These are phyloP conservation scores for Lepilemur septentrionalis DNA, from an alignment of 2,797 vertebrate species.

Conservation along the genomic window DNA sequence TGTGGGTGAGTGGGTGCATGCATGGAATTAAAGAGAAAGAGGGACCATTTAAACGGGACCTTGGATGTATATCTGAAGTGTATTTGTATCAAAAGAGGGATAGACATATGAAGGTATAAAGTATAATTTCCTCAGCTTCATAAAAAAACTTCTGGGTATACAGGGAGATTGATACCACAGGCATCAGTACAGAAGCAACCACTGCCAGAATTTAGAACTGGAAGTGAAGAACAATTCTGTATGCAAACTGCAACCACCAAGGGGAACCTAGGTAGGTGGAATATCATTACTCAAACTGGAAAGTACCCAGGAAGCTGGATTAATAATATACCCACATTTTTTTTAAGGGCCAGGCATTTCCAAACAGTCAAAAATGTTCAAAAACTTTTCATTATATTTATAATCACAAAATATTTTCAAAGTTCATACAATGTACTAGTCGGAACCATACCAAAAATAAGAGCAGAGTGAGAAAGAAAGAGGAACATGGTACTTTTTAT, in stretches of 20 bases:
- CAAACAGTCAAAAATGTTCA: conserved; percentile 34
- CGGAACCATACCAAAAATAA: conserved; percentile 11
- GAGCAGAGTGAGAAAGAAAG: not conserved
- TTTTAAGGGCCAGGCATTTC: not conserved
- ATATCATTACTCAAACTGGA: conserved; percentile 58
- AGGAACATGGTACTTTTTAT: not conserved
- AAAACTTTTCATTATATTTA: conserved; percentile 49
- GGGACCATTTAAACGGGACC: not conserved
- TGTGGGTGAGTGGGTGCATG: not conserved
- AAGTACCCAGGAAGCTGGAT: conserved; percentile 30
- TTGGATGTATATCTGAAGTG: not conserved
- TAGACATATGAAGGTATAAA: not conserved
- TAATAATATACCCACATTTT: conserved; percentile 45
- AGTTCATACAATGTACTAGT: not conserved
- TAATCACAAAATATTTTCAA: conserved; percentile 30
- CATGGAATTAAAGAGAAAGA: not conserved
- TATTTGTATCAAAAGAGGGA: not conserved
- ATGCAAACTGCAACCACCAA: conserved; percentile 53
- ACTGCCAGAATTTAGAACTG: not conserved
- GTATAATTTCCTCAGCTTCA: not conserved
- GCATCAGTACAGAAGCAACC: not conserved
- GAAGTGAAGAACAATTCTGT: conserved; percentile 33
- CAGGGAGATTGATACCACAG: not conserved
- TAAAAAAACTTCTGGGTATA: not conserved
- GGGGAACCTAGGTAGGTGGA: conserved; percentile 45